These are phyloP conservation scores for Sanderia malayensis DNA, from an alignment of 30 jellyfish, hydroid and myxozoan species.

Conservation along the genomic window DNA sequence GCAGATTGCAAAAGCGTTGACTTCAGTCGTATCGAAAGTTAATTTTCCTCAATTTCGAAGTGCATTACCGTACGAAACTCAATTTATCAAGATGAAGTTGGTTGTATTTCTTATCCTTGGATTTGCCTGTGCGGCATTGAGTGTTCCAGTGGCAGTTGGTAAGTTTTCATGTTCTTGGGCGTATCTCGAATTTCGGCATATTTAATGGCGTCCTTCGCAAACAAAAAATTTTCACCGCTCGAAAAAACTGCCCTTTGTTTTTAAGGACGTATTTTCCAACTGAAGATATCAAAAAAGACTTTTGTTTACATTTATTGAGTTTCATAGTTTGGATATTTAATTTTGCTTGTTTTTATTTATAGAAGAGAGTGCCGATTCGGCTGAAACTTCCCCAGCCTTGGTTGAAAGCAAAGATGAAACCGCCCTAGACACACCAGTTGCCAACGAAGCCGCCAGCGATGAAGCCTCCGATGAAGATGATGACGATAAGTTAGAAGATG, in stretches of 20 bases:
- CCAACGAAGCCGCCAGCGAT: conserved; percentile 27
- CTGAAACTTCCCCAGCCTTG: background rate
- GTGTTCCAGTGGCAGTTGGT: conserved; percentile 68
- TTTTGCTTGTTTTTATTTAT: background rate
- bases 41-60: too few species aligned
- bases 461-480: conserved; percentile 32
- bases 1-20: too few species aligned
- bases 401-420: conserved; percentile 16
- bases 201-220: too few species aligned
- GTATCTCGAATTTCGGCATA: too few species aligned
- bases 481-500: conserved; percentile 49
- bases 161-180: too few species aligned
- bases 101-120: conserved; percentile 34
- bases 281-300: too few species aligned
- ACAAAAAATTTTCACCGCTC: too few species aligned
- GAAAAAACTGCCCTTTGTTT: too few species aligned
- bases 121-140: conserved; percentile 45
- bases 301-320: too few species aligned
- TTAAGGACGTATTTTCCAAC: too few species aligned
- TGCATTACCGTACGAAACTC: too few species aligned
- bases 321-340: background rate
- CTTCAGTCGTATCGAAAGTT: background rate
- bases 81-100: conserved; percentile 58
- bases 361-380: conserved; percentile 6
- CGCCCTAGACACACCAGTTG: conserved; percentile 40